Evolutionary conservation across 2,113 vertebrate species (phyloP).

Genomic region (Phyllostomus hastatus): DNA sequence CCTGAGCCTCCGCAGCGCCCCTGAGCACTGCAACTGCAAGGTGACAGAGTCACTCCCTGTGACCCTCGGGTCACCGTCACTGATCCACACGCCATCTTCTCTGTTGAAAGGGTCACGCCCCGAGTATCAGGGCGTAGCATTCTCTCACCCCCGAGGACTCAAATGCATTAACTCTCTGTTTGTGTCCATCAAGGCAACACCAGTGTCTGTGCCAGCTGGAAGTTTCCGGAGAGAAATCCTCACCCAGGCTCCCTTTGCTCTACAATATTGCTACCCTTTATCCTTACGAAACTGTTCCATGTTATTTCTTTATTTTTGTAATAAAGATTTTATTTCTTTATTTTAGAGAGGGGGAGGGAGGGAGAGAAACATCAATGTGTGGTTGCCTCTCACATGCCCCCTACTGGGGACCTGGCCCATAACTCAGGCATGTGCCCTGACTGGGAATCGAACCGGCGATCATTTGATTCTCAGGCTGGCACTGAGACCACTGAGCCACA

Average conservation of each 20-base stretch:
- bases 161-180: not conserved
- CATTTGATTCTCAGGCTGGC: too few species aligned
- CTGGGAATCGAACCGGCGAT: too few species aligned
- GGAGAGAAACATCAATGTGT: too few species aligned
- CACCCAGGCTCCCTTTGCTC: not conserved
- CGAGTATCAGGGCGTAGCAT: not conserved
- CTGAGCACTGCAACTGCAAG: not conserved
- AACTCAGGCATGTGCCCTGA: too few species aligned
- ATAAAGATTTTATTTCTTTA: too few species aligned
- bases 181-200: not conserved
- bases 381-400: too few species aligned
- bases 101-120: not conserved
- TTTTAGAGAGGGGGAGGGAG: too few species aligned
- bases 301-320: not conserved
- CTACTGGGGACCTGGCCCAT: too few species aligned
- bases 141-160: not conserved
- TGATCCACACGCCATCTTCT: too few species aligned
- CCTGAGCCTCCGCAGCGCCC: not conserved
- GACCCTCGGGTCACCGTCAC: not conserved
- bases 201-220: not conserved
- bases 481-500: too few species aligned
- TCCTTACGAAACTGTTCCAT: not conserved
- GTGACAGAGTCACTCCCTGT: not conserved
- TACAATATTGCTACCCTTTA: not conserved
- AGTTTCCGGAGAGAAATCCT: not conserved